phyloP scores from a whole-genome alignment of 2,888 invertebrate genomes.

The Heliconius hortense region DNA sequence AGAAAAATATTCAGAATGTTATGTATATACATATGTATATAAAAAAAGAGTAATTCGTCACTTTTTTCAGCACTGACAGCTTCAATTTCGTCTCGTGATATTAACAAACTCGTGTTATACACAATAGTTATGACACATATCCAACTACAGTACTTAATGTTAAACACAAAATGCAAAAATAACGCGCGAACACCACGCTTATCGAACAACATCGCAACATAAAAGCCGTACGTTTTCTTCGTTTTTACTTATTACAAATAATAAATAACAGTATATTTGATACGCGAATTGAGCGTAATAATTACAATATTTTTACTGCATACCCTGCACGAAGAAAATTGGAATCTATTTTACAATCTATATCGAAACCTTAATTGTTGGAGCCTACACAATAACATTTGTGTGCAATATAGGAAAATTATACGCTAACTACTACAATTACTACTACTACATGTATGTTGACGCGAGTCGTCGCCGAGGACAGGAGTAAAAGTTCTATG shows the following conservation, averaged over 20 bases:
- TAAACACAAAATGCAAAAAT: conserved; percentile 25
- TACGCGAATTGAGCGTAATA: conserved; percentile 45
- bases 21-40: conserved; percentile 3
- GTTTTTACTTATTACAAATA: conserved; percentile 33
- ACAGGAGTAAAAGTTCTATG: neutral
- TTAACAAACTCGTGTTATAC: conserved; percentile 4
- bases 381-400: conserved; percentile 47
- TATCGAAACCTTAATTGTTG: conserved; percentile 56
- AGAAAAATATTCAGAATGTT: conserved; percentile 5
- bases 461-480: neutral
- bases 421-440: conserved; percentile 43
- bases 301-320: conserved; percentile 46
- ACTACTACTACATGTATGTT: conserved; percentile 28
- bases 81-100: neutral
- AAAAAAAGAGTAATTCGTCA: neutral
- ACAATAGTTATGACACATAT: conserved; percentile 7
- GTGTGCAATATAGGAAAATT: conserved; percentile 43
- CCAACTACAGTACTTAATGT: conserved; percentile 15
- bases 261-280: conserved; percentile 54
- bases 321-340: conserved; percentile 79
- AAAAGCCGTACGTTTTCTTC: conserved; percentile 29
- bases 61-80: conserved; percentile 1
- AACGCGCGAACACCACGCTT: conserved; percentile 30
- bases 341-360: conserved; percentile 64
- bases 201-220: conserved; percentile 11